Evolutionary conservation across 2,888 invertebrate species (phyloP), one percentile per base, ranked within the genome.

Genomic region (Nemapogon koenigi): DNA sequence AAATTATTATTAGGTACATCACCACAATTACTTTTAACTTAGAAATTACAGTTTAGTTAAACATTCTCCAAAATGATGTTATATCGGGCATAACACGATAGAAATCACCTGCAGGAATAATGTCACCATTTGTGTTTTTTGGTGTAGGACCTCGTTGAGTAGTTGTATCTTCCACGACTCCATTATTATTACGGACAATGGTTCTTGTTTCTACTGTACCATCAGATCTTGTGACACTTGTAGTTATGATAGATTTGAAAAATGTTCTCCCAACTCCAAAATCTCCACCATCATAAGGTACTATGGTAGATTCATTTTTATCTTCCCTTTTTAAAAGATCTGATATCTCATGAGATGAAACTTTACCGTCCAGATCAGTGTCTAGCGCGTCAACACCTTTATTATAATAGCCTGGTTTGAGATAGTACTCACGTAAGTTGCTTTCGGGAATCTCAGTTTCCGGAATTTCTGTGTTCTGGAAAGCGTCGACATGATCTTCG

Each of bases 221-320:
- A 45, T 78, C 76, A 1, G 76, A 53, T 46, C 73, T 75, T 11
- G 59, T 73, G 3, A 75, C 49, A 45, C 69, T 73, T 3, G 73
- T 73, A 33, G 78, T 76, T 31, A 78, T 78, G 6, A 78, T 59
- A 10, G 76, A 76, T 50, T 69, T 54, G 43, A 70, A 73, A 47
- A 69, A 76, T 22, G 70, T 64, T 30, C 55, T 55, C 4, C 66
- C 64, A 2, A 72, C 67, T n/a, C 67, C 55, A 35, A 70, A 40
- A 8, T 54, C 54, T 4, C 66, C 62, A 3, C 16, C 27, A 36
- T 57, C 55, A 41, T 71, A 72, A 15, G 63, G 66, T 14, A 46
- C 32, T 2, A 36, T 30, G 6, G 50, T 44, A 10, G 41, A 38
- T n/a, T 43, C 46, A 1, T 45, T 42, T 17, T 61, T 56, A 15